These are phyloP conservation scores for Lordiphosa clarofinis DNA, from an alignment of 1,140 invertebrate species.

Conservation along the genomic window DNA sequence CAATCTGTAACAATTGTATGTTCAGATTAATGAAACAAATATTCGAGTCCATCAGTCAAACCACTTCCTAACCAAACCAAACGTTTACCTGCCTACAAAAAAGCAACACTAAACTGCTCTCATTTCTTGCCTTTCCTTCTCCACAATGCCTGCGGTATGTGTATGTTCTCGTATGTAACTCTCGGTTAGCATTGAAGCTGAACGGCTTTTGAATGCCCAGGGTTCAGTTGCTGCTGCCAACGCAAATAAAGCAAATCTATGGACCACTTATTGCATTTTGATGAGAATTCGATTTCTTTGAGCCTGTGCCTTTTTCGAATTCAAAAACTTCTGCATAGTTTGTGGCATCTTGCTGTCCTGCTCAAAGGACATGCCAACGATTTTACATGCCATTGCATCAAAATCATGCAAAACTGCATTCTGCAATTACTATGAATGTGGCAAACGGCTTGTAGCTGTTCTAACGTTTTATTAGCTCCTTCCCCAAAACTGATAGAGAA, in stretches of 20 bases:
- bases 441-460: conserved; percentile 1
- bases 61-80: too few relatives aligned
- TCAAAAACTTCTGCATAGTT: too few relatives aligned
- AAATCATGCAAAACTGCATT: conserved; percentile 49
- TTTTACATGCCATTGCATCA: conserved; percentile 19
- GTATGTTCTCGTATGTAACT: too few relatives aligned
- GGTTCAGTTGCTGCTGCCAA: neutral
- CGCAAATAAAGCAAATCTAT: conserved; percentile 16
- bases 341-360: neutral
- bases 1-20: too few relatives aligned
- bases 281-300: conserved; percentile 34
- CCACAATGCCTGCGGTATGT: neutral
- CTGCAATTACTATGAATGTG: conserved; percentile 48
- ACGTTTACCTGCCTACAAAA: neutral
- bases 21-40: too few relatives aligned
- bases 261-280: conserved; percentile 44
- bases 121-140: neutral
- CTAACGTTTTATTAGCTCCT: conserved; percentile 14
- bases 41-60: too few relatives aligned
- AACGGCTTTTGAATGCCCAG: too few relatives aligned
- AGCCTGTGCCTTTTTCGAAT: conserved; percentile 5
- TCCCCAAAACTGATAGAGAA: neutral
- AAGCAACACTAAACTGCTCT: neutral
- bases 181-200: too few relatives aligned
- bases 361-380: neutral